Base-by-base conservation (phyloP, 2,113 vertebrate genomes). In the Nipponia nippon region DNA sequence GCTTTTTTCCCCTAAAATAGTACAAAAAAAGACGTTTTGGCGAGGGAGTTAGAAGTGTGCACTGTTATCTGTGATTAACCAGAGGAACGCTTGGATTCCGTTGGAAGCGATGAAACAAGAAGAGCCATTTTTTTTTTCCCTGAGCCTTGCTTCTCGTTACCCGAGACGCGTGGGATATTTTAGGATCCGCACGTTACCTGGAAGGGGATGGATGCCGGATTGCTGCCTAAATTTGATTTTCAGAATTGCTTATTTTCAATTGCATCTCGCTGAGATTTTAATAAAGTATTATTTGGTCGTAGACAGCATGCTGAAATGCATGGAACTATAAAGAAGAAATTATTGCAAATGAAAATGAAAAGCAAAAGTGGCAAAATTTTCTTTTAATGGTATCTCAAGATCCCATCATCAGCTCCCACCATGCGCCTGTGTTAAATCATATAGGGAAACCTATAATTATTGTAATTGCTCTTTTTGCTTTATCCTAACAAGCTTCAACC, bases 391-490 rank as follows among this genome's bases (percentile, higher is more conserved):
- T 97, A 73, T 97, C 96, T 94, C 87, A 89, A 95, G 97, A 94
- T 97, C 94, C 29, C 98, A 90, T 96, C 96, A 55, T 77, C 94
- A 82, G 91, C 89, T 86, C 97, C 94, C 96, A 17, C 95, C 95
- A 9, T 34, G 89, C 92, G 93, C 97, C 86, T 97, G 97, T 97
- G 97, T 97, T 97, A 93, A 97, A 96, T 96, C 95, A 88, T 95
- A 97, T 77, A 94, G 97, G 96, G 97, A 98, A 98, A 97, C 97
- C 98, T 97, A 9, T 97, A 97, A 98, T 98, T 98, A 98, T 95
- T 97, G 96, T 98, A 98, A 98, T 97, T 98, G 97, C 97, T 98
- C 98, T 98, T 98, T 97, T 97, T 97, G 97, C 97, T 95, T 98
- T 93, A 97, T 95, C 96, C 97, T 97, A 96, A 95, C 97, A 95